phyloP scores from a whole-genome alignment of 2,888 invertebrate species.

The Chrysolina oricalcia region DNA sequence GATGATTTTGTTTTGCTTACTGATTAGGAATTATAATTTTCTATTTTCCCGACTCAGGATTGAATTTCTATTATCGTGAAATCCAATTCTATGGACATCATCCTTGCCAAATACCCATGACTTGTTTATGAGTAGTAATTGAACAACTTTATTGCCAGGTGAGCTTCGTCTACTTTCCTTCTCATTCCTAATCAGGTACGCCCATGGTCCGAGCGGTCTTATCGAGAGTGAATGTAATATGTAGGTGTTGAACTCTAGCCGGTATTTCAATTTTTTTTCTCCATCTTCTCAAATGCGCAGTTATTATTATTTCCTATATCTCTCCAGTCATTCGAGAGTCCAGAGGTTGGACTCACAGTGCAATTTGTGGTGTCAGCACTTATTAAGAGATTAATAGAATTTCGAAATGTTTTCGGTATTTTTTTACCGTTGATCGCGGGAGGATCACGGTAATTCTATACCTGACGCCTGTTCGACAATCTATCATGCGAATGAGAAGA shows the following conservation, averaged over 20 bases:
- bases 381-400: conserved; percentile 22
- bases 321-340: conserved; percentile 38
- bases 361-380: conserved; percentile 31
- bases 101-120: too few species aligned
- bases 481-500: conserved; percentile 3
- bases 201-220: conserved; percentile 32
- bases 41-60: too few species aligned
- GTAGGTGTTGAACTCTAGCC: conserved; percentile 50
- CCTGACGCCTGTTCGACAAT: background rate
- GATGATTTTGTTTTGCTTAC: too few species aligned
- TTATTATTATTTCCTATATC: conserved; percentile 43
- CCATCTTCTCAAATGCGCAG: conserved; percentile 37
- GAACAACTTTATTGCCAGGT: too few species aligned
- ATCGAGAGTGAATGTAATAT: conserved; percentile 51
- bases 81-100: too few species aligned
- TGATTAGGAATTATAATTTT: too few species aligned
- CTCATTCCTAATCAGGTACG: background rate
- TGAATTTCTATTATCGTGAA: too few species aligned
- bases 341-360: conserved; percentile 22
- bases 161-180: background rate
- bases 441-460: conserved; percentile 1
- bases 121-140: too few species aligned
- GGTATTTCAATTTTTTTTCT: conserved; percentile 37
- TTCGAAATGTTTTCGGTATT: conserved; percentile 24
- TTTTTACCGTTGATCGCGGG: conserved; percentile 11